Percentiles rank a stretch among this genome's conserved stretches.
Evolutionary conservation across 2,797 vertebrate species (phyloP).

Genomic region (Anniella stebbinsi): DNA sequence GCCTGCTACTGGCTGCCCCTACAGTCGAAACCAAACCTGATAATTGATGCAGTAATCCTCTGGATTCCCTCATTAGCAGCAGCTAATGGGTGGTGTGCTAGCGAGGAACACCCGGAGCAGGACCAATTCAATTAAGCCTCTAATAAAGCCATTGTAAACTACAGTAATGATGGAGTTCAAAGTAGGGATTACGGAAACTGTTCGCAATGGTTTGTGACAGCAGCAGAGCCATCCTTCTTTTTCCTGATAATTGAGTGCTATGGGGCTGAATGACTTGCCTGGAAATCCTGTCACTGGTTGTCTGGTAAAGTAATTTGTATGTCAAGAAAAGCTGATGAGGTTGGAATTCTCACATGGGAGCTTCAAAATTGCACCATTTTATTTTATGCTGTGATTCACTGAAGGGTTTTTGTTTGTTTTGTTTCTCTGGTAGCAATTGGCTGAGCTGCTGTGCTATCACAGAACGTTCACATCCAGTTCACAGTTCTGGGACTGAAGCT

Average conservation of each 20-base stretch:
- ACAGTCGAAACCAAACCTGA: constrained; percentile 67
- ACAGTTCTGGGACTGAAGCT: not conserved
- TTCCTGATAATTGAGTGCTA: constrained; percentile 37
- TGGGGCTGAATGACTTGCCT: constrained; percentile 18
- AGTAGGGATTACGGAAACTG: constrained; percentile 65
- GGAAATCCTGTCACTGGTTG: constrained; percentile 21
- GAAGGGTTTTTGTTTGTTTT: not conserved
- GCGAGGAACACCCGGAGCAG: constrained; percentile 50
- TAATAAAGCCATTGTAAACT: constrained; percentile 76
- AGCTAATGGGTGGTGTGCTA: constrained; percentile 73
- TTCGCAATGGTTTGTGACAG: constrained; percentile 55
- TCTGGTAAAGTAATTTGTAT: not conserved
- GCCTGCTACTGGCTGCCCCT: constrained; percentile 64
- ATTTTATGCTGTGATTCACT: not conserved
- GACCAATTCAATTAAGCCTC: constrained; percentile 78
- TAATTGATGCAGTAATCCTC: constrained; percentile 79
- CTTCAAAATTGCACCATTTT: not conserved
- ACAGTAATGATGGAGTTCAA: constrained; percentile 68
- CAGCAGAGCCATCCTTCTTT: not conserved
- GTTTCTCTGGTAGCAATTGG: not conserved
- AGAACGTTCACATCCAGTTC: not conserved
- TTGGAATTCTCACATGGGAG: not conserved
- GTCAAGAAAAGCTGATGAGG: not conserved
- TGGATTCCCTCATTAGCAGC: constrained; percentile 79
- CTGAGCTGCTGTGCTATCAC: not conserved